Evolutionary conservation across 2,888 invertebrate genomes (phyloP).

Genomic region (Dynastes maya): DNA sequence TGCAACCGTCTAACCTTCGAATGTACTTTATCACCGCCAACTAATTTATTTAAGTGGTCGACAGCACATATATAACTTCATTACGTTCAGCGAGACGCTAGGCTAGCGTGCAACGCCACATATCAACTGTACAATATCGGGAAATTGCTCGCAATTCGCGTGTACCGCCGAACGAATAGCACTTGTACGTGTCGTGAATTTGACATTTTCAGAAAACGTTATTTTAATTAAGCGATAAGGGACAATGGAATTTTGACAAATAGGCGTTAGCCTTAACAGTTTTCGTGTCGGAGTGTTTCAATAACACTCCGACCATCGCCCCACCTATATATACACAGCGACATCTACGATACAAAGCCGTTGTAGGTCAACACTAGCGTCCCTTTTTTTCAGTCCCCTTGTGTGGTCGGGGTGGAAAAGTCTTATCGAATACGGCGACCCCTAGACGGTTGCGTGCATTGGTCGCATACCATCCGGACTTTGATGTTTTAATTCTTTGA

Average conservation of each 20-base stretch:
- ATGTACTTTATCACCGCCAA: constrained; percentile 35
- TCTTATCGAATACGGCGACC: constrained; percentile 31
- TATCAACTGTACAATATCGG: constrained; percentile 1
- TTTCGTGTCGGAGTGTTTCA: constrained; percentile 45
- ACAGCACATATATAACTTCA: constrained; percentile 37
- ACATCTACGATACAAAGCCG: background rate
- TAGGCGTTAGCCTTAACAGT: constrained; percentile 47
- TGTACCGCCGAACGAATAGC: constrained; percentile 31
- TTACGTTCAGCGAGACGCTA: constrained; percentile 11
- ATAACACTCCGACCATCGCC: constrained; percentile 16
- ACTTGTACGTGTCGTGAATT: constrained; percentile 45
- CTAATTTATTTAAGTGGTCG: constrained; percentile 47
- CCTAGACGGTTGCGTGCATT: constrained; percentile 47
- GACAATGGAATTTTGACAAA: constrained; percentile 52
- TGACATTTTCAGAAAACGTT: constrained; percentile 46
- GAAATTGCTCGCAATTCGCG: constrained; percentile 39
- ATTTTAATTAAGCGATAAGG: constrained; percentile 49
- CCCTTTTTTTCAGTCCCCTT: constrained; percentile 1
- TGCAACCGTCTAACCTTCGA: constrained; percentile 28
- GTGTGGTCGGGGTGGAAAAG: background rate
- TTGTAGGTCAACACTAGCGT: constrained; percentile 6
- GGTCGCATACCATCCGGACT: constrained; percentile 51
- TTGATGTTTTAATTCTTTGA: constrained; percentile 60
- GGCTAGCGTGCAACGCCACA: constrained; percentile 22
- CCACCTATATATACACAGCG: background rate